phyloP scores from a whole-genome alignment of 2,113 vertebrate species.

The Oceanodroma tethys region DNA sequence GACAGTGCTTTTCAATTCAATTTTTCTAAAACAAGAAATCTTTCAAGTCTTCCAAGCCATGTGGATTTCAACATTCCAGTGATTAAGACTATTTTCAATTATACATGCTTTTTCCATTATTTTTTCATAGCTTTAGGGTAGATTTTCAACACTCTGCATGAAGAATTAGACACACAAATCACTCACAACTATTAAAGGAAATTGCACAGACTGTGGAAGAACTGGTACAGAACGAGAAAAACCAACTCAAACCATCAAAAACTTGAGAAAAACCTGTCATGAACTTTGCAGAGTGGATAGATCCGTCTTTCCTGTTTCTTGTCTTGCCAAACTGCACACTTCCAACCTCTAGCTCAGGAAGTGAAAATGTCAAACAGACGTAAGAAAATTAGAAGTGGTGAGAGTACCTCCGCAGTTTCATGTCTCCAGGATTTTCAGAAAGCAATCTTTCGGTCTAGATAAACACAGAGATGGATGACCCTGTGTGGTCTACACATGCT shows the following conservation, averaged over 20 bases:
- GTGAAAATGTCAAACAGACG: not conserved
- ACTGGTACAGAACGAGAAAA: conserved; percentile 27
- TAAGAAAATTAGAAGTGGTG: not conserved
- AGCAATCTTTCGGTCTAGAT: not conserved
- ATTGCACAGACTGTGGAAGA: conserved; percentile 30
- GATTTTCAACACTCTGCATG: conserved; percentile 48
- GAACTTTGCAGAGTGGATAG: not conserved
- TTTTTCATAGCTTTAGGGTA: conserved; percentile 62
- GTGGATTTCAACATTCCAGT: conserved; percentile 30
- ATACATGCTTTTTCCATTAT: conserved; percentile 58
- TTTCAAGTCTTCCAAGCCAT: conserved; percentile 45
- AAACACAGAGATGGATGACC: not conserved
- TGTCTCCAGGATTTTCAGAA: not conserved
- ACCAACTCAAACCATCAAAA: conserved; percentile 29
- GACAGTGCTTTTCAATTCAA: conserved; percentile 71
- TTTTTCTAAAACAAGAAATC: conserved; percentile 70
- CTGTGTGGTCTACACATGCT: not conserved
- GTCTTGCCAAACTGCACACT: not conserved
- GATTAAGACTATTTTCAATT: conserved; percentile 64
- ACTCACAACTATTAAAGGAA: conserved; percentile 56
- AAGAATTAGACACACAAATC: conserved; percentile 65
- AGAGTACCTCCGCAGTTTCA: not conserved
- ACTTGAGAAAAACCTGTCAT: not conserved
- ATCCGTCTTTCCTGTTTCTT: not conserved
- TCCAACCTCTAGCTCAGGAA: not conserved